Evolutionary conservation across 2,113 vertebrate species (phyloP), one percentile per base, ranked within the genome.

Genomic region (Synodontis membranacea): DNA sequence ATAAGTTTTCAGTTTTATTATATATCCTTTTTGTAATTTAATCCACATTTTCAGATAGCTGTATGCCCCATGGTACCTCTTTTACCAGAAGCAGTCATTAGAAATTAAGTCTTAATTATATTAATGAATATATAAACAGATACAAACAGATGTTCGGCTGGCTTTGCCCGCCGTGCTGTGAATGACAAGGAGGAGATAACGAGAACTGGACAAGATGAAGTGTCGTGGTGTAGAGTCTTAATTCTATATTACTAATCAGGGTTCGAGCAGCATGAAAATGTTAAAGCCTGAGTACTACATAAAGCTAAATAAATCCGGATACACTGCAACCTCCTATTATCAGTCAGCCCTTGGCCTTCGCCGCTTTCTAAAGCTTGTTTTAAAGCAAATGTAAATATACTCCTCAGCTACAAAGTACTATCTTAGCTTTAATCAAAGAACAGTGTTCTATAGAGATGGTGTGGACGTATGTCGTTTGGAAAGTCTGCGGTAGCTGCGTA

Each of bases 91-190:
- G 31, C 48, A 19, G 4, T 37, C 11, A 62, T 82, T 82, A 46
- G 39, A n/a, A 62, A 82, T 82, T n/a, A 56, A 19, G 80, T 82
- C 56, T n/a, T 82, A 82, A 82, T 62, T 62, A 82, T 60, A 81
- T 80, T 19, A 25, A 60, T 82, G 39, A 14, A 14, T 75, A 5
- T 75, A 28, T 34, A 21, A 50, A 52, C 21, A 54, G n/a, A n/a
- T n/a, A n/a, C n/a, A n/a, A n/a, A 19, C 28, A 75, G 34, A 52
- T 78, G n/a, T 19, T 50, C 8, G 12, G 44, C 48, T 82, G 44
- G 39, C 46, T 46, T 46, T 66, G 42, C 80, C n/a, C n/a, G n/a
- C n/a, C n/a, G n/a, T 66, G 58, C 42, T 44, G 58, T 62, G 28
- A 81, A 42, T 42, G 34, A 10, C 1, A n/a, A 78, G 11, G 28